Base-by-base conservation (phyloP, 2,888 invertebrate species). In the Blastobasis adustella region DNA sequence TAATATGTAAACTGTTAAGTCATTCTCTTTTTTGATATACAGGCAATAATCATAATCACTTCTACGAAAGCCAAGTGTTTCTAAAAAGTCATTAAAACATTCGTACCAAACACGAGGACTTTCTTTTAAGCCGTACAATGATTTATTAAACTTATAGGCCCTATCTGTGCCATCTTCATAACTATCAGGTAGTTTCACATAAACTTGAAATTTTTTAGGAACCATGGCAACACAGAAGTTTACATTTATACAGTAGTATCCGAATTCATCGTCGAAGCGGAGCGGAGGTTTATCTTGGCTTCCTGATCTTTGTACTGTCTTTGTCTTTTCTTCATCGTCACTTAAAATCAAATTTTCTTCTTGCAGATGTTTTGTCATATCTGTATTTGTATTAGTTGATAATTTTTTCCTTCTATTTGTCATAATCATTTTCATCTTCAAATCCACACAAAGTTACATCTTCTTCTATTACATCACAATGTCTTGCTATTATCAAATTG, bases 131-230 rank as follows among this genome's bases (percentile, higher is more conserved):
- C 61, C 65, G 58, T 69, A 68, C 10, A 67, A 51, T 37, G 66
- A 51, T 53, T 64, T 69, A 9, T 61, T 50, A 47, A 69, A 62
- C 57, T 64, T 66, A 50, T 58, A 69, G 53, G 72, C 69, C 59
- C 60, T 68, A 56, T 67, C 54, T 10, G 50, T 50, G 5, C 49
- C 59, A 56, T 49, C 48, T 54, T 63, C 58, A 64, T 67, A 72
- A 49, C 66, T 67, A 56, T 54, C 8, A 6, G 69, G 69, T 49
- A 66, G 67, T 23, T 67, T 65, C 49, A 66, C 47, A 63, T 64
- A 66, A 38, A 66, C 58, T 49, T 70, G 55, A 61, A 61, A 70
- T 46, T 50, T 66, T 53, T 49, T 50, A 52, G 65, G 69, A 48
- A 54, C 54, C 52, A 56, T 57, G 45, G 65, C 65, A 62, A 62